Evolutionary conservation across 2,113 vertebrate genomes (phyloP).

Genomic region (Oreochromis niloticus): DNA sequence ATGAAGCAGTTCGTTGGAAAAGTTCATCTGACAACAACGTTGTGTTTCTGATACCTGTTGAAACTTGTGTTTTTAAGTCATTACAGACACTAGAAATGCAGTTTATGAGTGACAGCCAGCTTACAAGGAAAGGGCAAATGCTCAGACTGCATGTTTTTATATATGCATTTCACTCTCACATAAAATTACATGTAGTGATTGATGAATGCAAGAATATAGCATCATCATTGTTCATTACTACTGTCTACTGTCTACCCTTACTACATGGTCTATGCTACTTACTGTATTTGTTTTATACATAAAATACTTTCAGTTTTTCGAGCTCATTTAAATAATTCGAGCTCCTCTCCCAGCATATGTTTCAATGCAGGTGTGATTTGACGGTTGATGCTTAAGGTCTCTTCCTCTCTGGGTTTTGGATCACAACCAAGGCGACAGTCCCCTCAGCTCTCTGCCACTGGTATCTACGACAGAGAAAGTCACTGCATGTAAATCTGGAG

Average conservation of each 20-base stretch:
- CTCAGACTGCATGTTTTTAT: not conserved
- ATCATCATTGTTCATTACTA: not conserved
- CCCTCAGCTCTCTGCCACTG: conserved; percentile 78
- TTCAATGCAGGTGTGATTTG: not conserved
- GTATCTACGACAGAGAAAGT: conserved; percentile 67
- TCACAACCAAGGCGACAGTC: conserved; percentile 78
- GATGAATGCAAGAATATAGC: not conserved
- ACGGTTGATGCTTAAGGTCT: conserved; percentile 51
- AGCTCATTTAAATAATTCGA: not conserved
- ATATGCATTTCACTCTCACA: not conserved
- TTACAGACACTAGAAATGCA: not conserved
- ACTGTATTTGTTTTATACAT: not conserved
- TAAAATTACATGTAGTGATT: not conserved
- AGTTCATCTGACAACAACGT: not conserved
- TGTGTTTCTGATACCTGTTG: not conserved
- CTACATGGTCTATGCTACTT: not conserved
- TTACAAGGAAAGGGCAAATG: not conserved
- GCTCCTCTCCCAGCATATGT: not conserved
- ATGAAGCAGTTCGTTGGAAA: not conserved
- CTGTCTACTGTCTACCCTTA: not conserved
- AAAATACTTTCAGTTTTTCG: not conserved
- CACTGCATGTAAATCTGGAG: not conserved
- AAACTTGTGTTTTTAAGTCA: not conserved
- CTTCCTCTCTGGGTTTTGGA: conserved; percentile 84
- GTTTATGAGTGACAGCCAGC: not conserved